Evolutionary conservation across 2,888 invertebrate species (phyloP).

Genomic region (Spodoptera picta): DNA sequence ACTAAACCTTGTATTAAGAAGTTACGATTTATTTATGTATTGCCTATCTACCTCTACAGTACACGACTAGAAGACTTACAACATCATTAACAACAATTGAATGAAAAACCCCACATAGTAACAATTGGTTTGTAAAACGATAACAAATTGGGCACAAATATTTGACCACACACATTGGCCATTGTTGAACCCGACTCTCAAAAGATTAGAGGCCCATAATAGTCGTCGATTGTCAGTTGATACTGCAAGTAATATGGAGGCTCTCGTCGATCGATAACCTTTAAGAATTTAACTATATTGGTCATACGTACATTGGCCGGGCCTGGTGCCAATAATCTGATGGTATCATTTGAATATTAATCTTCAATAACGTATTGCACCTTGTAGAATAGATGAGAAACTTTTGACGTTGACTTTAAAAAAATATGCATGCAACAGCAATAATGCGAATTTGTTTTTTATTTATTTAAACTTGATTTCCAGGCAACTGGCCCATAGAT

Average conservation of each 20-base stretch:
- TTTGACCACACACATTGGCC: neutral
- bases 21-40: too few relatives aligned
- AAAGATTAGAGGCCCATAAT: neutral
- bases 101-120: too few relatives aligned
- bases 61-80: too few relatives aligned
- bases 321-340: constrained; percentile 40
- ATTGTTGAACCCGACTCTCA: neutral
- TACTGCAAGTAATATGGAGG: neutral
- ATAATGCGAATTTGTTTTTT: too few relatives aligned
- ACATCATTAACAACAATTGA: too few relatives aligned
- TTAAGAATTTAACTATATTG: constrained; percentile 8
- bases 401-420: neutral
- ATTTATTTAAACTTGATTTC: too few relatives aligned
- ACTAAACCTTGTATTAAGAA: too few relatives aligned
- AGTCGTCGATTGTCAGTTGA: neutral
- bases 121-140: too few relatives aligned
- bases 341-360: constrained; percentile 36
- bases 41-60: too few relatives aligned
- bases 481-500: too few relatives aligned
- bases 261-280: neutral
- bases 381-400: constrained; percentile 19
- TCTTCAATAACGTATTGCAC: constrained; percentile 23
- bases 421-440: too few relatives aligned
- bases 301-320: constrained; percentile 22
- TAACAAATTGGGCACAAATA: neutral